Conservation (phyloP, 2,888 invertebrate species). For the Trilocha varians region DNA sequence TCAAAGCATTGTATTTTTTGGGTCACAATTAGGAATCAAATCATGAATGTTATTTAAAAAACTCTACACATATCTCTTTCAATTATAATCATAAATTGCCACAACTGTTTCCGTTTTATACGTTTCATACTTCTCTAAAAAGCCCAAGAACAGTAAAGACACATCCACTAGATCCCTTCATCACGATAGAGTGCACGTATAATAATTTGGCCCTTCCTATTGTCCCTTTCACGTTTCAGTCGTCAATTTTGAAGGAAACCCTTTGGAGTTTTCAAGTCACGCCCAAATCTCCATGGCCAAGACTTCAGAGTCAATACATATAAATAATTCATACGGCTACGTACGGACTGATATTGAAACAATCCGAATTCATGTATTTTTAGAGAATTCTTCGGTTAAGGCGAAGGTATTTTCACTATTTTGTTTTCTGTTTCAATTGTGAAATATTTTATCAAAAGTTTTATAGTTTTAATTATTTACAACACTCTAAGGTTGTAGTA, state of each 20-base stretch:
- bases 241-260: slow-evolving; percentile 15
- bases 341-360: slow-evolving; percentile 45
- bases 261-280: slow-evolving; percentile 31
- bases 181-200: slow-evolving; percentile 1
- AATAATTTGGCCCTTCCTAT: slow-evolving; percentile 1
- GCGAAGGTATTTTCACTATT: slow-evolving; percentile 18
- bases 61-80: no score
- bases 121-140: slow-evolving; percentile 8
- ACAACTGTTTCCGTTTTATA: no score
- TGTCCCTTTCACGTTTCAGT: neutral
- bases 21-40: no score
- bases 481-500: no score
- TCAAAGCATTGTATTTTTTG: no score
- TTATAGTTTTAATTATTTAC: no score
- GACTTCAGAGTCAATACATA: slow-evolving; percentile 34
- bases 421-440: no score
- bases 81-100: no score
- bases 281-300: slow-evolving; percentile 29
- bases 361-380: slow-evolving; percentile 40
- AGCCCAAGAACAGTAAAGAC: slow-evolving; percentile 1
- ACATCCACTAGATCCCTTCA: neutral
- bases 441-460: no score
- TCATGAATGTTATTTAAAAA: no score
- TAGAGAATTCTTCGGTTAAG: slow-evolving; percentile 32
- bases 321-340: slow-evolving; percentile 53